These are phyloP conservation scores for Diarsia mendica DNA, from an alignment of 2,888 invertebrate genomes.

Conservation along the genomic window DNA sequence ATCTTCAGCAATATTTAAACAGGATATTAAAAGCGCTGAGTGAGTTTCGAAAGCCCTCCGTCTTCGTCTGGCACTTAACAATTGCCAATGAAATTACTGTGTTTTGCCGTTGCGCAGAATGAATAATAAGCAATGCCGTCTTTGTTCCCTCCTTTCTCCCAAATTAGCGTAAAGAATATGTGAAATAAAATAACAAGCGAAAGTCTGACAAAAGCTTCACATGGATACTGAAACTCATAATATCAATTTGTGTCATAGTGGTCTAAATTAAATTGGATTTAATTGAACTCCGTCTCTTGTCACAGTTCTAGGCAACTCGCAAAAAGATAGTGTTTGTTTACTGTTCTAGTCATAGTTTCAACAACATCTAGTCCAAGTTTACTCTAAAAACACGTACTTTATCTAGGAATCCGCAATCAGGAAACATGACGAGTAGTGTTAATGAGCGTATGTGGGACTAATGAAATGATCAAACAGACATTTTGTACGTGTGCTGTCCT, in stretches of 20 bases:
- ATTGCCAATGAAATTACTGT: slow-evolving; percentile 31
- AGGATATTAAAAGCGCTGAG: slow-evolving; percentile 20
- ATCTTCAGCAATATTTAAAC: slow-evolving; percentile 18
- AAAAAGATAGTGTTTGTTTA: background rate
- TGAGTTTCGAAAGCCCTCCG: slow-evolving; percentile 12
- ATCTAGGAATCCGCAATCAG: slow-evolving; percentile 19
- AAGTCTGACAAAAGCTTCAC: slow-evolving; percentile 7
- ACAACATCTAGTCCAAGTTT: slow-evolving; percentile 4
- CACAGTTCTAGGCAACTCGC: background rate
- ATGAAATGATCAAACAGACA: slow-evolving; percentile 57
- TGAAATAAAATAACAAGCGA: slow-evolving; percentile 6
- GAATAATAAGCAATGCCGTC: slow-evolving; percentile 24
- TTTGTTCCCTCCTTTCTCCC: slow-evolving; percentile 16
- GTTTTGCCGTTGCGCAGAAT: slow-evolving; percentile 6
- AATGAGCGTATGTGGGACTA: slow-evolving; percentile 53
- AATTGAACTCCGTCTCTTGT: background rate
- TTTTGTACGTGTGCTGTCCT: slow-evolving; percentile 43
- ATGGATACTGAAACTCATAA: slow-evolving; percentile 3
- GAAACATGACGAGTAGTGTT: slow-evolving; percentile 42
- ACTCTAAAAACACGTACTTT: slow-evolving; percentile 1
- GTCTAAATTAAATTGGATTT: background rate
- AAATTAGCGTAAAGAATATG: slow-evolving; percentile 12
- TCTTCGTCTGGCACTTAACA: slow-evolving; percentile 24
- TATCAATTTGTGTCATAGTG: background rate
- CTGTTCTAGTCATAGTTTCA: background rate